phyloP scores from a whole-genome alignment of 2,113 vertebrate species.

The Cheilinus undulatus region DNA sequence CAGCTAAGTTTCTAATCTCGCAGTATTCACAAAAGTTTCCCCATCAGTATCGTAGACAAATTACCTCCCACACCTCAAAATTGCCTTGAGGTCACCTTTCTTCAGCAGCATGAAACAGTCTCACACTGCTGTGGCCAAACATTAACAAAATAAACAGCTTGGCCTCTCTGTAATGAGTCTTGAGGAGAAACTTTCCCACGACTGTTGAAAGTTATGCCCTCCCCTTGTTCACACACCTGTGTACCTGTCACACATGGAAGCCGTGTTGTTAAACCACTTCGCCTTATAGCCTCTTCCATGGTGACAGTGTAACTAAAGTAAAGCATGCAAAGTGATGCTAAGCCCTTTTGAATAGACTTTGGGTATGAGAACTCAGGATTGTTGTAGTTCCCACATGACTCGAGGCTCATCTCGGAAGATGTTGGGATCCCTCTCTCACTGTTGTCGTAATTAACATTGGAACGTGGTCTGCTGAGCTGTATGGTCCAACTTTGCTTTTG shows the following conservation, averaged over 20 bases:
- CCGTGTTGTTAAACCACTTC: slow-evolving; percentile 75
- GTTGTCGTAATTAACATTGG: background rate
- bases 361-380: slow-evolving; percentile 26
- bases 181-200: slow-evolving; percentile 84
- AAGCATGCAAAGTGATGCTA: slow-evolving; percentile 67
- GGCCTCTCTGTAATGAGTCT: slow-evolving; percentile 61
- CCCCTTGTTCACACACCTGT: slow-evolving; percentile 88
- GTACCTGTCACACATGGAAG: slow-evolving; percentile 66
- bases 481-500: background rate
- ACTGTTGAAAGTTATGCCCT: slow-evolving; percentile 73
- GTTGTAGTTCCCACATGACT: slow-evolving; percentile 37
- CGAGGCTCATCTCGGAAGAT: background rate
- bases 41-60: too few species aligned
- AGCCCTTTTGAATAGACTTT: slow-evolving; percentile 75
- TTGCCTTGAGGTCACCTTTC: background rate
- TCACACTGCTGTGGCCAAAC: slow-evolving; percentile 43
- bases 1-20: too few species aligned
- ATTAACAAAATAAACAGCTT: slow-evolving; percentile 73
- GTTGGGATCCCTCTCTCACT: background rate
- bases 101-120: background rate
- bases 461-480: background rate
- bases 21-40: too few species aligned
- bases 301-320: slow-evolving; percentile 80
- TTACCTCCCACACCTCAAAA: background rate
- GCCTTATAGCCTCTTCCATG: slow-evolving; percentile 56